These are phyloP conservation scores for Charadrius vociferus DNA, from an alignment of 2,113 vertebrate species.

Conservation along the genomic window DNA sequence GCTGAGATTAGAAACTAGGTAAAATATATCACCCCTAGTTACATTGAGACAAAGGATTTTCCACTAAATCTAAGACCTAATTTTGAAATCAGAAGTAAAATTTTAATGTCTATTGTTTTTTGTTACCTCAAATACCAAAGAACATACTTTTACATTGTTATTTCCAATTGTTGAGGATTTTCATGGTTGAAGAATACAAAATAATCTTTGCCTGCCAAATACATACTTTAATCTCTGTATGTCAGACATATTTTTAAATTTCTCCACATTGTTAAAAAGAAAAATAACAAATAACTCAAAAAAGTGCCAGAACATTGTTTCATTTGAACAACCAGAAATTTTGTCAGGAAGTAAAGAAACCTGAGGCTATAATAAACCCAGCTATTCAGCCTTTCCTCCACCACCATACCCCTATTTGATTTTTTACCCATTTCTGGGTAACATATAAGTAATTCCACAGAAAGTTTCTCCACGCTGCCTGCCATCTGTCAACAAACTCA, in stretches of 20 bases:
- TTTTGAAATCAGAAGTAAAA: not conserved
- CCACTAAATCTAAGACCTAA: not conserved
- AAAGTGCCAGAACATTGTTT: not conserved
- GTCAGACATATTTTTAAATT: not conserved
- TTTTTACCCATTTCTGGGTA: conserved; percentile 37
- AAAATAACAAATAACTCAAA: not conserved
- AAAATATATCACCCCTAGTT: not conserved
- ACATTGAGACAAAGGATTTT: not conserved
- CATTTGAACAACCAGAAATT: not conserved
- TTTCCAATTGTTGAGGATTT: not conserved
- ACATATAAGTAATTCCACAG: conserved; percentile 39
- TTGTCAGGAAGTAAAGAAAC: not conserved
- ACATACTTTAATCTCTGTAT: not conserved
- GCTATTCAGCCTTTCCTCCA: not conserved
- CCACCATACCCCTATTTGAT: not conserved
- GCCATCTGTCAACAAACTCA: conserved; percentile 69
- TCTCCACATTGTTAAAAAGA: not conserved
- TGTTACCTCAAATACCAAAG: not conserved
- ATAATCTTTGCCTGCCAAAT: not conserved
- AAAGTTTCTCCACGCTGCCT: conserved; percentile 50
- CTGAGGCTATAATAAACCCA: not conserved
- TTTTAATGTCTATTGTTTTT: not conserved
- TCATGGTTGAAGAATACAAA: not conserved
- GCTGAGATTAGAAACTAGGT: not conserved
- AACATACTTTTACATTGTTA: not conserved